These are phyloP conservation scores for Heterodera schachtii DNA, from an alignment of 1,140 invertebrate genomes.

Conservation along the genomic window DNA sequence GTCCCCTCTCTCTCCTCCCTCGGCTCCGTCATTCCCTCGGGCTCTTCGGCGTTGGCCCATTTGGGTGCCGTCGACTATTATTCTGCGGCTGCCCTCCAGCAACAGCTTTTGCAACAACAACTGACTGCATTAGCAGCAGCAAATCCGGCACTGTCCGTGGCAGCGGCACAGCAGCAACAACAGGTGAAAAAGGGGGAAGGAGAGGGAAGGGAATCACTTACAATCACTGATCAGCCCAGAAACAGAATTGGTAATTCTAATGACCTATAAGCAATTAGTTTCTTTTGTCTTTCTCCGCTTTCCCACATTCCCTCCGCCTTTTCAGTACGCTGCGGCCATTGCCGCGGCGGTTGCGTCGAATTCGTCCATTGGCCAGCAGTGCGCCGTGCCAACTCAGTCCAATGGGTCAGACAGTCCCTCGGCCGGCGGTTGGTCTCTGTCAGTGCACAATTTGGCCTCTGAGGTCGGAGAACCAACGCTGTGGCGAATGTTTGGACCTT, in stretches of 20 bases:
- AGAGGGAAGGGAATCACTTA: too few relatives aligned
- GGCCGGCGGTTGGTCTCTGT: constrained; percentile 75
- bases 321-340: constrained; percentile 30
- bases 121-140: constrained; percentile 79
- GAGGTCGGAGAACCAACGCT: constrained; percentile 97
- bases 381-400: background rate
- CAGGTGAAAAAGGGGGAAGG: background rate
- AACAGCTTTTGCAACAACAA: constrained; percentile 73
- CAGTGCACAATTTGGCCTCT: constrained; percentile 95
- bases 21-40: background rate
- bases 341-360: constrained; percentile 27
- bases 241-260: too few relatives aligned
- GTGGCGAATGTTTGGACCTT: constrained; percentile 98
- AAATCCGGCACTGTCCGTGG: constrained; percentile 17
- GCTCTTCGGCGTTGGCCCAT: background rate
- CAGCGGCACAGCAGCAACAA: constrained; percentile 34
- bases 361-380: constrained; percentile 15
- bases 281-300: background rate
- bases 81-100: constrained; percentile 6
- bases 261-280: background rate
- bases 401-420: constrained; percentile 11
- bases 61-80: constrained; percentile 30
- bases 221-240: too few relatives aligned
- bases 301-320: background rate
- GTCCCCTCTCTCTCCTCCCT: background rate